Evolutionary conservation across 2,113 vertebrate genomes (phyloP), one percentile per base, ranked within the genome.

Genomic region (Anarhynchus alexandrinus): DNA sequence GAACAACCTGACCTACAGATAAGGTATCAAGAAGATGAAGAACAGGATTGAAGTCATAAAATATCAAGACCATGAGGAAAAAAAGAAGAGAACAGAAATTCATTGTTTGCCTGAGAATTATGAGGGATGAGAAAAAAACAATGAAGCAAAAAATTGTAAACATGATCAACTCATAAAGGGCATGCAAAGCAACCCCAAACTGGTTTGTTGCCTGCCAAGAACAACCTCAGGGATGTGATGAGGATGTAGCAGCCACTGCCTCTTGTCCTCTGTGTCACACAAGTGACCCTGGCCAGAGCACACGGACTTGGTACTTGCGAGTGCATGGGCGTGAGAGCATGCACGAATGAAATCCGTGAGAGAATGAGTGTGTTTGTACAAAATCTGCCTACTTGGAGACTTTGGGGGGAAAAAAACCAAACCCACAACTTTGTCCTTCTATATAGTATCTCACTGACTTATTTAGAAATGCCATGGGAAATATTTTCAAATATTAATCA

Each of bases 271-370:
- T 20, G 43, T 55, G 55, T 19, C 54, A 69, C 32, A 36, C 15
- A 61, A 36, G 25, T 16, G 21, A 69, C 13, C 45, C 17, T 54
- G n/a, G 38, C 29, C 40, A 61, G 45, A 67, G 21, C 47, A 67
- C 0, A 3, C 2, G 30, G 25, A 71, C 29, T 51, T 14, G 40
- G 29, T 20, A 52, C 26, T 26, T 42, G 15, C 0, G 8, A 43
- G 7, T 9, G 26, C 21, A 52, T 0, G 12, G 29, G n/a, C 15
- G 26, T 47, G 59, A 72, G 40, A 42, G 9, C 16, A 27, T 2
- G 9, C 51, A 18, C 6, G n/a, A 74, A 42, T 30, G 19, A 65
- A 47, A 62, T 38, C 26, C 2, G 2, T 17, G 42, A 76, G 36
- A 52, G 29, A 38, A 58, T 6, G 36, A 89, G 36, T 6, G 5